A percentile compares a stretch with the other conserved stretches of the same genome.
Conservation (phyloP, 2,113 vertebrate genomes). For the Aptenodytes forsteri region DNA sequence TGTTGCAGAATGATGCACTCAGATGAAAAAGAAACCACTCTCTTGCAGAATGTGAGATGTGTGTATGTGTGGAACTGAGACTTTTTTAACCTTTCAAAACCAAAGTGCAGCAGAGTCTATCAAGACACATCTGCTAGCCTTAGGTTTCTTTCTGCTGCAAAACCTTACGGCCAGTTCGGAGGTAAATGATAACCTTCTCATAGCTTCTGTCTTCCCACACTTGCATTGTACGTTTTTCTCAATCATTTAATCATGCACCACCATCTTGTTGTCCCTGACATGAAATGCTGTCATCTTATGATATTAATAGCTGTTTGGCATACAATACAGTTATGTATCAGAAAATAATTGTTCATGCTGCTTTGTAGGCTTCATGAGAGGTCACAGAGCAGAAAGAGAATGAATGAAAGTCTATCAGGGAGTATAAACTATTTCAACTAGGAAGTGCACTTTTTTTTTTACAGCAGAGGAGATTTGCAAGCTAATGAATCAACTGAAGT, state of each 20-base stretch:
- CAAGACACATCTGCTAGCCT: not conserved
- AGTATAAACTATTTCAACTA: not conserved
- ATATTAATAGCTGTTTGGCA: not conserved
- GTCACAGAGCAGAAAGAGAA: not conserved
- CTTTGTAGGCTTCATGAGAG: not conserved
- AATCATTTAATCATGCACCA: not conserved
- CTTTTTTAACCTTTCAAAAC: not conserved
- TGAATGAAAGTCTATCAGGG: not conserved
- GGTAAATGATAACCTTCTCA: rapidly evolving
- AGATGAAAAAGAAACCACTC: not conserved
- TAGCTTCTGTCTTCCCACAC: not conserved
- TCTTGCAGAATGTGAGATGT: not conserved
- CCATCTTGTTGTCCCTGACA: not conserved
- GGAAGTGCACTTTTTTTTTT: not conserved
- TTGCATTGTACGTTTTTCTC: not conserved
- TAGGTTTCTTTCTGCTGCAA: not conserved
- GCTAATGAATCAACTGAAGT: not conserved
- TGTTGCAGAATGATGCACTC: not conserved
- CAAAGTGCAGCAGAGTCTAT: not conserved
- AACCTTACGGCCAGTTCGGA: not conserved
- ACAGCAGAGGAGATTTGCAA: not conserved
- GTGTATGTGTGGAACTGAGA: not conserved
- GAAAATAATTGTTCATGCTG: not conserved
- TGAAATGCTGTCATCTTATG: not conserved
- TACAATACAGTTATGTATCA: not conserved